A percentile compares a stretch with the other conserved stretches of the same genome.
Evolutionary conservation across 64 coral and sea anemone species (phyloP).

Genomic region (Montipora cactus): DNA sequence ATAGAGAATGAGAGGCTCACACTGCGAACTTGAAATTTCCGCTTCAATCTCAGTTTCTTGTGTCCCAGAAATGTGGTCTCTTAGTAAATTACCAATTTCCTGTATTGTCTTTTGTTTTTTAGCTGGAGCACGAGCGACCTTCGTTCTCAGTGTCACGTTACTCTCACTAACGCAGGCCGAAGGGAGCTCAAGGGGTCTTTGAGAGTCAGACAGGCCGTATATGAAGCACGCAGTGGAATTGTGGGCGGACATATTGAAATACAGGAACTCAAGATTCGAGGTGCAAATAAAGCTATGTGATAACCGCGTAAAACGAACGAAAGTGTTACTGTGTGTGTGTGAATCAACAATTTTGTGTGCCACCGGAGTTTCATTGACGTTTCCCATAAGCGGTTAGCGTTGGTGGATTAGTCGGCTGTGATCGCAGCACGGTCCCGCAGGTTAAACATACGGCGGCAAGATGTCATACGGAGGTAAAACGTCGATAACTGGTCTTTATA

Average conservation of each 20-base stretch:
- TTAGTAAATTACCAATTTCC: not conserved
- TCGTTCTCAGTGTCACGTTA: constrained; percentile 84
- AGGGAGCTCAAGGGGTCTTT: constrained; percentile 76
- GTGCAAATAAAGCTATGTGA: constrained; percentile 19
- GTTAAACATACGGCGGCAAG: too few relatives aligned
- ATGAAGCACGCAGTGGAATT: constrained; percentile 93
- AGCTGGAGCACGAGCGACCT: constrained; percentile 99
- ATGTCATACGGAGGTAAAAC: too few relatives aligned
- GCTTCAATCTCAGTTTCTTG: not conserved
- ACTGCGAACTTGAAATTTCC: too few relatives aligned
- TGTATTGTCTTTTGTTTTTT: not conserved
- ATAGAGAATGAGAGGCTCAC: too few relatives aligned
- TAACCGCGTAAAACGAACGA: not conserved
- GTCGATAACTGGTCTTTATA: too few relatives aligned
- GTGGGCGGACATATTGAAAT: constrained; percentile 97
- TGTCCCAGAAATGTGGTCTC: not conserved
- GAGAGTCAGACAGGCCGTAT: constrained; percentile 89
- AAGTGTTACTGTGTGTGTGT: too few relatives aligned
- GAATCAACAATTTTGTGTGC: too few relatives aligned
- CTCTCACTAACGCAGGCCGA: constrained; percentile 90
- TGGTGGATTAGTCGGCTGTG: too few relatives aligned
- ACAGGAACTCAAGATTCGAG: constrained; percentile 86
- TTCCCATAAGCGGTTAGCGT: too few relatives aligned
- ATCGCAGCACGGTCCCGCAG: too few relatives aligned
- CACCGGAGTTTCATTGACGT: too few relatives aligned